Conservation (phyloP, 2,113 vertebrate genomes). For the Thamnophis sirtalis region DNA sequence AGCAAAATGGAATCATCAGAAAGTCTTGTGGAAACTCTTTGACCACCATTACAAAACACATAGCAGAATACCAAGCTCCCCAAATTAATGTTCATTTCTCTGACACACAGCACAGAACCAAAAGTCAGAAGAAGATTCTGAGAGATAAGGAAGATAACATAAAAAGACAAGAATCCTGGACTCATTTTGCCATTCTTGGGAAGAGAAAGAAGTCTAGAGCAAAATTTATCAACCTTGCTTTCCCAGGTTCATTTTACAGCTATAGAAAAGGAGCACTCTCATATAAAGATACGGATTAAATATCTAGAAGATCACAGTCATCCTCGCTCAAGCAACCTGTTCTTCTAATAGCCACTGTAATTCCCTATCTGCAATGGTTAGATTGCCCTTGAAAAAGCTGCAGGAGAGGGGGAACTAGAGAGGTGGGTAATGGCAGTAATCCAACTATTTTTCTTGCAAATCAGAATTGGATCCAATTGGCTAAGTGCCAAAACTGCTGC, state of each 20-base stretch:
- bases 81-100: neutral
- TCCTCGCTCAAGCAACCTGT: accelerated
- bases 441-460: constrained; percentile 15
- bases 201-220: too few relatives aligned
- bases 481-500: neutral
- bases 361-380: neutral
- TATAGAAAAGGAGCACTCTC: neutral
- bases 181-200: accelerated
- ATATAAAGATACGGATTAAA: neutral
- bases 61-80: neutral
- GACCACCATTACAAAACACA: neutral
- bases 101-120: neutral
- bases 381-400: neutral
- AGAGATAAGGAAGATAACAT: neutral
- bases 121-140: neutral
- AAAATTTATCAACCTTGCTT: neutral
- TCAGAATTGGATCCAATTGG: constrained; percentile 43
- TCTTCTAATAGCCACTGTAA: neutral
- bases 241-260: neutral
- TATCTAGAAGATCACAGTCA: neutral
- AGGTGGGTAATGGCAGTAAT: neutral
- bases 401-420: accelerated
- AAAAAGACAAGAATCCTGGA: neutral
- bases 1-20: constrained; percentile 33
- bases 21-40: neutral